Evolutionary conservation across 2,888 invertebrate species (phyloP), one percentile per base, ranked within the genome.

Genomic region (Drosophila subsilvestris): DNA sequence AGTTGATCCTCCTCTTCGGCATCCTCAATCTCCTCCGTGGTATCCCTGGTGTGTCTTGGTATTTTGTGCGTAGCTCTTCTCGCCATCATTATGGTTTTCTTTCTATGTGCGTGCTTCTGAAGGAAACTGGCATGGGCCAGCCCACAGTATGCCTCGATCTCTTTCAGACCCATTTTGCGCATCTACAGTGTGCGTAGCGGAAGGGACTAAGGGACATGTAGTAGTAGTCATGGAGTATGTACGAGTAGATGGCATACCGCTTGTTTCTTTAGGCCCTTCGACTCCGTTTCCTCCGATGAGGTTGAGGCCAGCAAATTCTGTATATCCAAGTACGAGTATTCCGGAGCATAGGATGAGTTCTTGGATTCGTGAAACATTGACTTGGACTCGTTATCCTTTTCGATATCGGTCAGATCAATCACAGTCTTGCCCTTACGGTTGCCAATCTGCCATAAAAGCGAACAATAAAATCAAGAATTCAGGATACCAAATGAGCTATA

Each of bases 151-250:
- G 49, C 43, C 20, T 66, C 27, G 0, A 27, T 45, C 14, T 54
- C 58, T 0, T 56, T 12, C 0, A 69, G 14, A 50, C 65, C 25
- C 79, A 76, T 29, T 12, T 69, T 58, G 44, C 37, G 65, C 50
- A 43, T 66, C 80, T 37, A 10, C 0, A 3, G 12, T 4, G 4
- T 2, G 0, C 12, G 10, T 18, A 10, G 17, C 5, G 6, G 1
- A 50, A 50, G 18, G 3, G 17, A 9, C 1, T 51, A n/a, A n/a
- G n/a, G n/a, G n/a, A n/a, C n/a, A n/a, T n/a, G n/a, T n/a, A n/a
- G n/a, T n/a, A n/a, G n/a, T n/a, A n/a, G n/a, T n/a, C n/a, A n/a
- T n/a, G n/a, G n/a, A n/a, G n/a, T n/a, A n/a, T n/a, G n/a, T n/a
- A n/a, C n/a, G n/a, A n/a, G n/a, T n/a, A n/a, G n/a, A 10, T 12